These are phyloP conservation scores for Myanophis thanlyinensis DNA, from an alignment of 2,113 vertebrate species.

Conservation along the genomic window DNA sequence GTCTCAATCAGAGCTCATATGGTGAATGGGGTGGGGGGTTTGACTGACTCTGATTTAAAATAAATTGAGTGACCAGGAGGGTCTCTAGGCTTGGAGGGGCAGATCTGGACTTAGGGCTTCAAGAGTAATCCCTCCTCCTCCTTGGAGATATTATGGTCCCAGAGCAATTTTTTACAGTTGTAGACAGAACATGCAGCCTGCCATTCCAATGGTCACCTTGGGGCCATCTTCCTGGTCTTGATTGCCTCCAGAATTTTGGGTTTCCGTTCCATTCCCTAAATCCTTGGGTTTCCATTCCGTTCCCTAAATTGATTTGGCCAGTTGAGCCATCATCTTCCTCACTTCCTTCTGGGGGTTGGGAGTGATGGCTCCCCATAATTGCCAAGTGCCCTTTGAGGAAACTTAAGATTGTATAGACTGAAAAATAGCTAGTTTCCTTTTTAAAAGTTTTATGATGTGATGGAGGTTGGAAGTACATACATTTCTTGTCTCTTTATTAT, in stretches of 20 bases:
- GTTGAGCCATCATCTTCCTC: not conserved
- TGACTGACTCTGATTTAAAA: not conserved
- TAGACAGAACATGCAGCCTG: not conserved
- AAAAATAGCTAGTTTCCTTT: not conserved
- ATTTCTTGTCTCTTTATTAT: not conserved
- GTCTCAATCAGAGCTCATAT: no score
- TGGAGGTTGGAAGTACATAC: not conserved
- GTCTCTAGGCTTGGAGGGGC: no score
- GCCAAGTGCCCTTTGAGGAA: not conserved
- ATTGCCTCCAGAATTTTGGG: not conserved
- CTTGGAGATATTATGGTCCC: not conserved
- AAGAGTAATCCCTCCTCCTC: not conserved
- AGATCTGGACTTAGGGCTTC: not conserved
- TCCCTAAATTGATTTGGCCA: not conserved
- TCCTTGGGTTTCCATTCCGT: not conserved
- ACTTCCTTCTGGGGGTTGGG: not conserved
- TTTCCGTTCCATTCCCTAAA: not conserved
- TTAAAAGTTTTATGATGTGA: not conserved
- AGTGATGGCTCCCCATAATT: not conserved
- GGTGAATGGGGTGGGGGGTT: not conserved
- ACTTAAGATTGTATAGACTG: not conserved
- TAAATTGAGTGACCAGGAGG: not conserved
- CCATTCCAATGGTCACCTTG: not conserved
- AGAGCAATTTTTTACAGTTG: not conserved
- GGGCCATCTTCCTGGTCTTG: not conserved